Evolutionary conservation across 2,113 vertebrate genomes (phyloP), one percentile per base, ranked within the genome.

Genomic region (Abramis brama): DNA sequence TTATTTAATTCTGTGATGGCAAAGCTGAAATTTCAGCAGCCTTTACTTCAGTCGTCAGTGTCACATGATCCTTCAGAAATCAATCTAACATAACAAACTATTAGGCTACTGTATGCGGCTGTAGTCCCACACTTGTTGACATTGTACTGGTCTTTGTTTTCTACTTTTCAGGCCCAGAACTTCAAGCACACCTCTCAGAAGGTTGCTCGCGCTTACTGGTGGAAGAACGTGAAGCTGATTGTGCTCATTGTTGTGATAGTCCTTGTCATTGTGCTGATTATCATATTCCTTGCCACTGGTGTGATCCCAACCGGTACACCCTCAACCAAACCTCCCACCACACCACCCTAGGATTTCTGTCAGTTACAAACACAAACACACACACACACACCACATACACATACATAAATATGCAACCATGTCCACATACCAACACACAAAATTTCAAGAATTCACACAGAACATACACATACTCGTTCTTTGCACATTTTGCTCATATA

Each of bases 101-200:
- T 43, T 43, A 68, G 64, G 27, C 6, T 68, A 39, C 21, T 23
- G 33, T 71, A 43, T 71, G 68, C 36, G 27, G 6, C 43, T 75
- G 5, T 50, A 50, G 73, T 17, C 23, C 6, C 47, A 19, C 25
- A 19, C 33, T 39, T n/a, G 30, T 6, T 25, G 27, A 57, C 52
- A 33, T 13, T 79, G 5, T 39, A 30, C 17, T 43, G 21, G 2
- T 71, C 9, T 27, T 62, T 43, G 11, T 21, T 19, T 6, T 23
- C 79, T 17, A 1, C 93, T 43, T 43, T 52, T 43, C 59, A 98
- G 98, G 97, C 97, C 0, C 97, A 99, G 89, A 95, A 97, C 94
- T 98, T 98, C 94, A 97, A 97, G 93, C 97, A 97, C 0, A 98
- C 97, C 0, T 97, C 97, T 0, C 96, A 97, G 92, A 98, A 98